phyloP scores from a whole-genome alignment of 2,113 vertebrate genomes.

The Toxotes chatareus region DNA sequence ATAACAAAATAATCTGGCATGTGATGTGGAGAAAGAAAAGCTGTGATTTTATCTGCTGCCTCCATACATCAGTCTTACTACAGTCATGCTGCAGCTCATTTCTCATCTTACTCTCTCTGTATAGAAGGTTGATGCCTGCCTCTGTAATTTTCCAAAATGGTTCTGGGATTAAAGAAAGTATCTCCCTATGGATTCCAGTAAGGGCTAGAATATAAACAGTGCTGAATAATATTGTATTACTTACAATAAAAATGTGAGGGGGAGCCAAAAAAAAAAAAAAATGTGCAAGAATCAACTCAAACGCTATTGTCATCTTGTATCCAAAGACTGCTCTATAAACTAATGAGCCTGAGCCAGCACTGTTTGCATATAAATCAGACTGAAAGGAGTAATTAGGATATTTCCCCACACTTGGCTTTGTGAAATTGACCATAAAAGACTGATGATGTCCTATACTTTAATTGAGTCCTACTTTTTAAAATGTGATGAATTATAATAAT shows the following conservation, averaged over 20 bases:
- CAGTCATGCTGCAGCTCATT: neutral
- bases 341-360: slow-evolving; percentile 8
- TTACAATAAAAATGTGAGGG: neutral
- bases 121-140: neutral
- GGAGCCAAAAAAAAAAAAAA: neutral
- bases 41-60: slow-evolving; percentile 2
- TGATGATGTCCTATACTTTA: slow-evolving; percentile 29
- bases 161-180: neutral
- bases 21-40: neutral
- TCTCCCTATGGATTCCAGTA: neutral
- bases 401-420: slow-evolving; percentile 22
- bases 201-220: neutral
- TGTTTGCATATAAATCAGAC: slow-evolving; percentile 41
- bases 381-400: slow-evolving; percentile 37
- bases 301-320: slow-evolving; percentile 27
- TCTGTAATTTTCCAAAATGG: neutral
- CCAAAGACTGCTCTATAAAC: slow-evolving; percentile 13
- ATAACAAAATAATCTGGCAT: neutral
- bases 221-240: neutral
- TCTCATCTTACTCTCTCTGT: neutral
- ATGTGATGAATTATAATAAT: neutral
- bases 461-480: slow-evolving; percentile 5
- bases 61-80: neutral
- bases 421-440: slow-evolving; percentile 36
- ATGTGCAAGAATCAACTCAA: slow-evolving; percentile 1